A percentile compares a stretch with the other conserved stretches of the same genome.
These are phyloP conservation scores for Tilapia sparmanii DNA, from an alignment of 2,113 vertebrate genomes.

Conservation along the genomic window DNA sequence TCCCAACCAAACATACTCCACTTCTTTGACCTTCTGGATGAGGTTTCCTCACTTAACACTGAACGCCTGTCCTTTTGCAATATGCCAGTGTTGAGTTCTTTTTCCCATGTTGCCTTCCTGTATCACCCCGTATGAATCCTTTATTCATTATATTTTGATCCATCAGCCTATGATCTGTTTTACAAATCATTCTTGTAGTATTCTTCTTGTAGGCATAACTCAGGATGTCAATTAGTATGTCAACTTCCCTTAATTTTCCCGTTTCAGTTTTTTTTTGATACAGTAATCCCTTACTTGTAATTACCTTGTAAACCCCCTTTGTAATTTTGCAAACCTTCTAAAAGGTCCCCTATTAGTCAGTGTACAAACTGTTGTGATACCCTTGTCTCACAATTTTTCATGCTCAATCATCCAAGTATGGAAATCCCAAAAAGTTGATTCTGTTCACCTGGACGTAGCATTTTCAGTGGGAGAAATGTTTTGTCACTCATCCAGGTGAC, in stretches of 20 bases:
- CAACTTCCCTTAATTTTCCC: background rate
- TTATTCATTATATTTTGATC: background rate
- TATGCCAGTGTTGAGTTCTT: background rate
- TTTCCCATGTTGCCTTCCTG: background rate
- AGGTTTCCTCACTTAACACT: background rate
- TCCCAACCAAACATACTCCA: fast-evolving
- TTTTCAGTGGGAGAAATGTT: background rate
- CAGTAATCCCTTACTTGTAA: background rate
- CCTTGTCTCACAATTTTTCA: background rate
- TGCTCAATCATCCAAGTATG: background rate
- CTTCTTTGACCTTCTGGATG: background rate
- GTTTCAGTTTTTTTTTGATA: background rate
- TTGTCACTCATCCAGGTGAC: background rate
- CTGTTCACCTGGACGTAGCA: background rate
- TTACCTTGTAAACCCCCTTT: background rate
- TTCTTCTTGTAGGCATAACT: background rate
- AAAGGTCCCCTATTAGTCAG: background rate
- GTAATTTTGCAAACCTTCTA: background rate
- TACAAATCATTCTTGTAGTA: background rate
- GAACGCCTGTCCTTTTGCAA: background rate
- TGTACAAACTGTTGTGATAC: background rate
- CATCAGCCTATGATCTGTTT: background rate
- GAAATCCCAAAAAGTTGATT: background rate
- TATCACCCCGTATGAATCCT: background rate
- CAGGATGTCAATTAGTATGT: background rate